These are phyloP conservation scores for Semnornis frantzii DNA, from an alignment of 2,113 vertebrate species.

Conservation along the genomic window DNA sequence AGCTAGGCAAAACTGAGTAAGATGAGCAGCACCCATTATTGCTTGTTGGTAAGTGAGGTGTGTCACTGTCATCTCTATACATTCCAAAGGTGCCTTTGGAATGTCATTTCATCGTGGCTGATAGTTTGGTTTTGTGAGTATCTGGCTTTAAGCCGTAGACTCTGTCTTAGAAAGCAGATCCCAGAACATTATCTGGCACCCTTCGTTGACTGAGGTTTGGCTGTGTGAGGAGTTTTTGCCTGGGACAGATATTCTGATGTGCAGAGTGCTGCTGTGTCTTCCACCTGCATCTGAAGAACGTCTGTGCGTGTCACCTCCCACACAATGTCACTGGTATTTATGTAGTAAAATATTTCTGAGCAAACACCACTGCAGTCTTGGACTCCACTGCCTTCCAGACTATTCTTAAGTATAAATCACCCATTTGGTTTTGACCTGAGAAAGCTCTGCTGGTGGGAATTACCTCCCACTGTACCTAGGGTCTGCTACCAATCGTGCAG, in stretches of 20 bases:
- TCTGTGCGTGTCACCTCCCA: background rate
- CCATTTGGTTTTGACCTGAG: background rate
- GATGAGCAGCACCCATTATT: background rate
- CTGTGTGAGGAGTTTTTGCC: background rate
- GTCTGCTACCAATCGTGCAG: background rate
- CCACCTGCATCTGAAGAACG: background rate
- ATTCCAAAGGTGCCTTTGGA: background rate
- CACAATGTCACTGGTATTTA: background rate
- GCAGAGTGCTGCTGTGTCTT: background rate
- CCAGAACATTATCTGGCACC: background rate
- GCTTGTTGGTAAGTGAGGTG: background rate
- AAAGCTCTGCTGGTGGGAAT: background rate
- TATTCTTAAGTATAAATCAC: background rate
- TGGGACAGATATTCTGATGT: background rate
- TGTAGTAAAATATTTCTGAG: background rate
- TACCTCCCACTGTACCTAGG: background rate
- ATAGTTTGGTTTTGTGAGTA: background rate
- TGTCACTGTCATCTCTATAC: background rate
- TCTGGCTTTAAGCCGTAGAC: background rate
- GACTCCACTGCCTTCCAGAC: background rate
- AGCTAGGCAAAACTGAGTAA: background rate
- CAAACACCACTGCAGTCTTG: background rate
- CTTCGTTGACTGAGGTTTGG: background rate
- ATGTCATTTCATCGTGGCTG: background rate
- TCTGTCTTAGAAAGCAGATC: background rate